Percentiles rank a stretch among this genome's conserved stretches.
phyloP scores from a whole-genome alignment of 2,113 vertebrate genomes.

The Tupaia chinensis region DNA sequence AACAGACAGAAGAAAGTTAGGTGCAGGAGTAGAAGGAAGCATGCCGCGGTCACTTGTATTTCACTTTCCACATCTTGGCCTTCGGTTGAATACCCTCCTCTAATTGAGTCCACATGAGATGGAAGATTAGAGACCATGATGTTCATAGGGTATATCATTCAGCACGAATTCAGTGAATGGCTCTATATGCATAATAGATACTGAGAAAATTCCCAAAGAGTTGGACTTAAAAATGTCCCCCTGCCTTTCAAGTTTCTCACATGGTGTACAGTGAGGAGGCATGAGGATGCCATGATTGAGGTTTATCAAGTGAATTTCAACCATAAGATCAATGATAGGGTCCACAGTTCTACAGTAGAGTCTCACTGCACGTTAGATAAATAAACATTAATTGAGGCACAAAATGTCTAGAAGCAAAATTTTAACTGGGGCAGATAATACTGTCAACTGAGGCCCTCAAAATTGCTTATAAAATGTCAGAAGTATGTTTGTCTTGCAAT shows the following conservation, averaged over 20 bases:
- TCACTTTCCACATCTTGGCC: not conserved
- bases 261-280: not conserved
- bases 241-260: not conserved
- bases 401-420: not conserved
- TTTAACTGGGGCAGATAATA: not conserved
- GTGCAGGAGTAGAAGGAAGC: not conserved
- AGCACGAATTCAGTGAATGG: not conserved
- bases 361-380: not conserved
- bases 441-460: not conserved
- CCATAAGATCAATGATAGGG: not conserved
- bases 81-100: not conserved
- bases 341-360: not conserved
- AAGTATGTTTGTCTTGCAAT: not conserved
- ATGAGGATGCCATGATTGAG: not conserved
- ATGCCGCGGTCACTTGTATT: not conserved
- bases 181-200: not conserved
- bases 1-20: not conserved
- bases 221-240: not conserved
- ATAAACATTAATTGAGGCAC: constrained; percentile 40
- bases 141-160: not conserved
- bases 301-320: constrained; percentile 41
- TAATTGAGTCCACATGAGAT: not conserved
- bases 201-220: constrained; percentile 29
- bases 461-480: constrained; percentile 29
- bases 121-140: not conserved